phyloP scores from a whole-genome alignment of 2,797 vertebrate genomes.

The Epinephelus awoara region DNA sequence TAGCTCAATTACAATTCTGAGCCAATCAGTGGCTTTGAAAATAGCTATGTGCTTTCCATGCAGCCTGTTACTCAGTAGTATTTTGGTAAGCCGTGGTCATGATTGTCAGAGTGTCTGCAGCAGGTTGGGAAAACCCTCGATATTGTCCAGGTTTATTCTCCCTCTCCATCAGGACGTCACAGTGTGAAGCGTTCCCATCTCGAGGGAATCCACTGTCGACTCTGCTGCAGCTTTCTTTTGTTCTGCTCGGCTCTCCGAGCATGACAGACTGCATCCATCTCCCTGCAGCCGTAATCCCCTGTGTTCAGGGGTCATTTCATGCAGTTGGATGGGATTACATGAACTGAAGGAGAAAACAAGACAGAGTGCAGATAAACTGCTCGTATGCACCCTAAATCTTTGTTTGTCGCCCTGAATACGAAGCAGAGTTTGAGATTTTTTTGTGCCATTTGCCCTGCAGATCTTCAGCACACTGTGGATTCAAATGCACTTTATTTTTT shows the following conservation, averaged over 20 bases:
- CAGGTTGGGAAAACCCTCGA: not conserved
- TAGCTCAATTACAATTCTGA: no score
- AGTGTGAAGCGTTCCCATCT: not conserved
- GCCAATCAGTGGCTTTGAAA: no score
- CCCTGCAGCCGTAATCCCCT: constrained; percentile 7
- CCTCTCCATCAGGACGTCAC: not conserved
- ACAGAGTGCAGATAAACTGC: not conserved
- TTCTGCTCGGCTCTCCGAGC: constrained; percentile 17
- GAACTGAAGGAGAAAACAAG: constrained; percentile 15
- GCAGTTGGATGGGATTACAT: constrained; percentile 27
- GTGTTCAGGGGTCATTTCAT: constrained; percentile 35
- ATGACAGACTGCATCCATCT: constrained; percentile 28
- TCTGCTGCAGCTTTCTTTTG: not conserved
- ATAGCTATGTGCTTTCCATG: no score
- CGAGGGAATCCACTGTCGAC: not conserved
- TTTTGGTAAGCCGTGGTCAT: no score
- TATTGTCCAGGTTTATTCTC: not conserved
- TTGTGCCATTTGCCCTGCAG: not conserved
- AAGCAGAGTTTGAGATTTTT: not conserved
- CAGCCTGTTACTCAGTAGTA: no score
- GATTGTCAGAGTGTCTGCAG: not conserved
- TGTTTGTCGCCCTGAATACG: not conserved
- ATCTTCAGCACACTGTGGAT: not conserved
- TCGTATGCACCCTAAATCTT: not conserved
- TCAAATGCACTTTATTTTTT: not conserved